These are phyloP conservation scores for Acomys russatus DNA, from an alignment of 2,797 vertebrate species.

Conservation along the genomic window DNA sequence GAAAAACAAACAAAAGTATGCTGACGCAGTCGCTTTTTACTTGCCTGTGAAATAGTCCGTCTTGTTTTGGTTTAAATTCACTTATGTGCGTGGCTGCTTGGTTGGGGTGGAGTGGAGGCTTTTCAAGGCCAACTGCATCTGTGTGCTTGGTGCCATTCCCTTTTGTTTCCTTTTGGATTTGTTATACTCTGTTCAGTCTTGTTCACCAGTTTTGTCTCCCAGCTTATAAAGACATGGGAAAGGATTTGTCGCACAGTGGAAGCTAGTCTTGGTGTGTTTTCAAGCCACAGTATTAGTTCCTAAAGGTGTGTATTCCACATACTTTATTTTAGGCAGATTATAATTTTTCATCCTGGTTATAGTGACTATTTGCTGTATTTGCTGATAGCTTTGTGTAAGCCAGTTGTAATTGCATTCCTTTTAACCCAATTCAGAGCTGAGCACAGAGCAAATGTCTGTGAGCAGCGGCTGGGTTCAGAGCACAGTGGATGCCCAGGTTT, in stretches of 20 bases:
- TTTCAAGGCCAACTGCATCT: background rate
- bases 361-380: slow-evolving; percentile 27
- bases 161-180: slow-evolving; percentile 3
- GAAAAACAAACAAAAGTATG: slow-evolving; percentile 13
- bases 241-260: background rate
- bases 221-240: slow-evolving; percentile 6
- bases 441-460: slow-evolving; percentile 24
- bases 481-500: background rate
- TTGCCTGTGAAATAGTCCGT: background rate
- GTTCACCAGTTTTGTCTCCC: slow-evolving; percentile 32
- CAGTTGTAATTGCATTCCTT: slow-evolving; percentile 7
- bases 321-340: slow-evolving; percentile 43
- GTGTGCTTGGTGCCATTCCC: background rate
- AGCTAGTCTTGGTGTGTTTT: background rate
- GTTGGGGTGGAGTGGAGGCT: background rate
- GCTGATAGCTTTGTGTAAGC: slow-evolving; percentile 42
- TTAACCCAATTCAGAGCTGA: slow-evolving; percentile 51
- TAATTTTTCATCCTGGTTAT: slow-evolving; percentile 44
- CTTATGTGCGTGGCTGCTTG: background rate
- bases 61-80: background rate
- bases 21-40: background rate
- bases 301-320: slow-evolving; percentile 16
- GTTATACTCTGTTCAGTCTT: background rate
- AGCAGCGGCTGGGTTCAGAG: background rate
- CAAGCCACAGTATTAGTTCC: background rate